Evolutionary conservation across 1,140 invertebrate species (phyloP).

Genomic region (Thalassaphorura encarpata): DNA sequence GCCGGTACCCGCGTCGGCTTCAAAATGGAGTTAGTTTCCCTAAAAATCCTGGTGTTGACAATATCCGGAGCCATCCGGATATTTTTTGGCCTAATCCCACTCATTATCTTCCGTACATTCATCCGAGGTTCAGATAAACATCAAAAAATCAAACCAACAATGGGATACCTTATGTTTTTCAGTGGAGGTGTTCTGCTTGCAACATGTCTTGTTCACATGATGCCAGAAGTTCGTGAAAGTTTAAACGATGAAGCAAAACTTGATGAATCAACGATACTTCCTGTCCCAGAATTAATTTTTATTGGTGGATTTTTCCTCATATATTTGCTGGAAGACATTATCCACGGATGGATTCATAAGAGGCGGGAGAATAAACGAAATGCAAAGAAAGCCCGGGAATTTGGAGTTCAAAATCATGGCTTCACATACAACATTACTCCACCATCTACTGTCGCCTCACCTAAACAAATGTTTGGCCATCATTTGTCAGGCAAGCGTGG

Average conservation of each 20-base stretch:
- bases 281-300: constrained; percentile 45
- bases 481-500: not conserved
- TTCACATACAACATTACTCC: not conserved
- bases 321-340: constrained; percentile 46
- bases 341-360: constrained; percentile 34
- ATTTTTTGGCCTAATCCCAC: constrained; percentile 35
- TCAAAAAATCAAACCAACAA: constrained; percentile 30
- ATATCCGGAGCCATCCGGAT: constrained; percentile 34
- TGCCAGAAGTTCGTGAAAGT: constrained; percentile 43
- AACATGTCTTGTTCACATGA: constrained; percentile 47
- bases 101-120: constrained; percentile 29
- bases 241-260: constrained; percentile 15
- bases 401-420: not conserved
- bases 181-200: constrained; percentile 49
- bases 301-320: constrained; percentile 49
- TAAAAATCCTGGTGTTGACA: constrained; percentile 32
- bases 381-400: not conserved
- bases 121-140: constrained; percentile 13
- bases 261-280: constrained; percentile 34
- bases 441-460: not conserved
- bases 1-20: no score
- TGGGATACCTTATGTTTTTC: constrained; percentile 42
- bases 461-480: not conserved
- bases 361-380: constrained; percentile 8
- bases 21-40: constrained; percentile 26